Evolutionary conservation across 2,888 invertebrate genomes (phyloP).

Genomic region (Pseudococcus longispinus): DNA sequence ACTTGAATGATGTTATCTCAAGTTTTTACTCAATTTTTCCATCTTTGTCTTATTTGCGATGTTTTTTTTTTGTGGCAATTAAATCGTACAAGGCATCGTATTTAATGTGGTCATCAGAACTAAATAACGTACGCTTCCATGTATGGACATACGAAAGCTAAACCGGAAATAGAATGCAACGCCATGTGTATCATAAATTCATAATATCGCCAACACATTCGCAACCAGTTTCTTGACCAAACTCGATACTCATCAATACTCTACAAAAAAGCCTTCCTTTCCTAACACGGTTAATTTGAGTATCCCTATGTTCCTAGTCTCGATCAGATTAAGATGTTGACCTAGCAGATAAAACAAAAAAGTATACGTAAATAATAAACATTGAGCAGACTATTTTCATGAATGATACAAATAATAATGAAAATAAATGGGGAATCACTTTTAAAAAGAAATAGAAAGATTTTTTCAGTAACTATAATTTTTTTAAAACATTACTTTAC

Average conservation of each 20-base stretch:
- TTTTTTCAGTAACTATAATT: no score
- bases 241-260: constrained; percentile 12
- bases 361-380: no score
- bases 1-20: not conserved
- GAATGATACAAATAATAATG: no score
- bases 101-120: constrained; percentile 33
- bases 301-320: not conserved
- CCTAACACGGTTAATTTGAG: constrained; percentile 18
- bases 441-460: no score
- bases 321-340: not conserved
- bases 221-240: constrained; percentile 26
- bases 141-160: constrained; percentile 43
- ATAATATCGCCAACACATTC: constrained; percentile 43
- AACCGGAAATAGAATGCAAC: constrained; percentile 49
- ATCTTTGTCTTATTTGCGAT: not conserved
- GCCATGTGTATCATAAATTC: constrained; percentile 46
- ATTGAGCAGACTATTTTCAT: no score
- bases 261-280: not conserved
- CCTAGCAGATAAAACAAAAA: no score
- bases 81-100: not conserved
- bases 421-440: no score
- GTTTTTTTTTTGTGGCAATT: not conserved
- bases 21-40: not conserved
- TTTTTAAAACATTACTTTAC: no score
- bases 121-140: constrained; percentile 38